phyloP scores from a whole-genome alignment of 1,140 invertebrate genomes.

The Pollicipes pollicipes region DNA sequence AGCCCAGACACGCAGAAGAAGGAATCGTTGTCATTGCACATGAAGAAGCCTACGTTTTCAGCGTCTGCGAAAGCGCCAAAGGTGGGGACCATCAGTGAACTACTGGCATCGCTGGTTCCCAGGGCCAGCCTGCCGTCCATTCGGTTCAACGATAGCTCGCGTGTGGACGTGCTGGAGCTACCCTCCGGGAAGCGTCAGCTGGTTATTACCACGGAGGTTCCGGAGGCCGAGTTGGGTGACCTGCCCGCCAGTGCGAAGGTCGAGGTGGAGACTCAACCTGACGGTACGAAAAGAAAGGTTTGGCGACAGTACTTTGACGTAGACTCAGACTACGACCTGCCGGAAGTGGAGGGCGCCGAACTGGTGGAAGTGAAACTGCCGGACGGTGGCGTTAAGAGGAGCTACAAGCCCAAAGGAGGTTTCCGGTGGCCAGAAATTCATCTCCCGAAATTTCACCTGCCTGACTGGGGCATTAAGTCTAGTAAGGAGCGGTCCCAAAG shows the following conservation, averaged over 20 bases:
- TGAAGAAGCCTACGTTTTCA: not conserved
- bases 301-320: not conserved
- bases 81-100: not conserved
- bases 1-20: not conserved
- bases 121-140: not conserved
- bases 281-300: not conserved
- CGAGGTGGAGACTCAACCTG: not conserved
- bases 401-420: not conserved
- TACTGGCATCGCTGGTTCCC: not conserved
- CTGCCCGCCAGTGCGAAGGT: not conserved
- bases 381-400: not conserved
- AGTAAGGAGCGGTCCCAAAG: not conserved
- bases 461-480: not conserved
- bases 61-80: not conserved
- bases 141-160: not conserved
- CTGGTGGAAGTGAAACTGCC: not conserved
- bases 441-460: not conserved
- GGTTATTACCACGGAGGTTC: not conserved
- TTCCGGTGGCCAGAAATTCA: not conserved
- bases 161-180: not conserved
- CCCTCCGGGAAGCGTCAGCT: not conserved
- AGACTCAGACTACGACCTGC: not conserved
- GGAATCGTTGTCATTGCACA: not conserved
- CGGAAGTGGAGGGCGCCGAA: not conserved
- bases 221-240: not conserved